These are phyloP conservation scores for Lamellibrachia luymesi DNA, from an alignment of 1,140 invertebrate genomes.

Conservation along the genomic window DNA sequence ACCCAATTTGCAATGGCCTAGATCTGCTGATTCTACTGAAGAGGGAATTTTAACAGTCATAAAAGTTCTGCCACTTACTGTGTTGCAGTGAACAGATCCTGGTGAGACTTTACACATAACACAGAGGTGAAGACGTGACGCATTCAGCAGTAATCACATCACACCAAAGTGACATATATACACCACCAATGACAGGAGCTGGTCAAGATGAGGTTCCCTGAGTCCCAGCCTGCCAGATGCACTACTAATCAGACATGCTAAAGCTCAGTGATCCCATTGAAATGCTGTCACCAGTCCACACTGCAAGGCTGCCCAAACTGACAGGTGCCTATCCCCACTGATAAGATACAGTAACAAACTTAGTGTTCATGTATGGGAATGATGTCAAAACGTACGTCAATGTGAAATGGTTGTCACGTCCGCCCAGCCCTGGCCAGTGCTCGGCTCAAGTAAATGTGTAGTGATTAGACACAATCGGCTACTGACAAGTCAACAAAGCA, in stretches of 20 bases:
- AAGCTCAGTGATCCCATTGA: neutral
- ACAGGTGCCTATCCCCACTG: neutral
- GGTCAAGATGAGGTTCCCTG: neutral
- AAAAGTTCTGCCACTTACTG: neutral
- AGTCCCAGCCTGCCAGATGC: neutral
- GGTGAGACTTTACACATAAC: neutral
- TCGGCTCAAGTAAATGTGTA: neutral
- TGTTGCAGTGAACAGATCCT: neutral
- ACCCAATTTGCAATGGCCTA: too few species aligned
- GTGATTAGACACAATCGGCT: neutral
- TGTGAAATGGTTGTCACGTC: neutral
- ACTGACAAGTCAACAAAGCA: neutral
- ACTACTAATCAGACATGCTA: neutral
- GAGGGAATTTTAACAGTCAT: too few species aligned
- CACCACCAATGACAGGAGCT: too few species aligned
- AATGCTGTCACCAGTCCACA: neutral
- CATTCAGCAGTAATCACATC: neutral
- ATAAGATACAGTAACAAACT: neutral
- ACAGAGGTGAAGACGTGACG: neutral
- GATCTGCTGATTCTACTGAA: too few species aligned
- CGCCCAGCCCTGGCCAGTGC: neutral
- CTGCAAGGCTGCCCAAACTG: neutral
- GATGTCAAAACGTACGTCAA: neutral
- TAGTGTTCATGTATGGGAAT: neutral
- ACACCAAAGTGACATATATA: neutral